Evolutionary conservation across 1,140 invertebrate genomes (phyloP), one percentile per base, ranked within the genome.

Genomic region (Ceratosolen fusciceps): DNA sequence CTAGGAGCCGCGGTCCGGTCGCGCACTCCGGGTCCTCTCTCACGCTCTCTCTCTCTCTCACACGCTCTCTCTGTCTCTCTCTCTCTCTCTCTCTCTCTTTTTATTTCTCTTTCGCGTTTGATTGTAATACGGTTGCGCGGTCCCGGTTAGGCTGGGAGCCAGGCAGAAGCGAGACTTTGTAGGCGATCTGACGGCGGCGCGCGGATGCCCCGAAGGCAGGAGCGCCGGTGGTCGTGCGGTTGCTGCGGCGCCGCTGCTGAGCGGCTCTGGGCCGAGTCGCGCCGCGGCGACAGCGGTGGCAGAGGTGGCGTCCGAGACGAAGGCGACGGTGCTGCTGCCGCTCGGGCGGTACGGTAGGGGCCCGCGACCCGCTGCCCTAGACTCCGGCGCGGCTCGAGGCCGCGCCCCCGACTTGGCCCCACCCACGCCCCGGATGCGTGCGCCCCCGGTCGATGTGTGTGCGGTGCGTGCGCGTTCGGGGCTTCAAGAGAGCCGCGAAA

Each of bases 241-340:
- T 31, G 26, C 24, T 60, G 58, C 58, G 58, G 56, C 58, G 58
- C 29, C 58, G 29, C 58, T 60, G 58, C 1, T 60, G 29, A 29
- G 58, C 58, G 26, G 58, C 58, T 60, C 24, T 31, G 58, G 19
- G 12, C 12, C 49, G 49, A 14, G 49, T 52, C 21, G 10, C 16
- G 19, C 31, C 31, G 60, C 14, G 60, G 19, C 31, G 60, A 1
- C 10, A 37, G 60, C 60, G 60, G 16, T 31, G 60, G 31, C 21
- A 21, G 31, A 31, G 60, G 34, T 26, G 60, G 31, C 31, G 31
- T 65, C 31, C 60, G 21, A 65, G 31, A 65, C 19, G 49, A 1
- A 31, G 60, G 43, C 68, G 26, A 83, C 82, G 83, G 83, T 85
- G 81, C 84, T 84, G 84, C 77, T 34, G 39, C 24, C 34, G 54